A percentile compares a stretch with the other conserved stretches of the same genome.
Conservation (phyloP, 2,797 vertebrate genomes). For the Poecilia gillii region DNA sequence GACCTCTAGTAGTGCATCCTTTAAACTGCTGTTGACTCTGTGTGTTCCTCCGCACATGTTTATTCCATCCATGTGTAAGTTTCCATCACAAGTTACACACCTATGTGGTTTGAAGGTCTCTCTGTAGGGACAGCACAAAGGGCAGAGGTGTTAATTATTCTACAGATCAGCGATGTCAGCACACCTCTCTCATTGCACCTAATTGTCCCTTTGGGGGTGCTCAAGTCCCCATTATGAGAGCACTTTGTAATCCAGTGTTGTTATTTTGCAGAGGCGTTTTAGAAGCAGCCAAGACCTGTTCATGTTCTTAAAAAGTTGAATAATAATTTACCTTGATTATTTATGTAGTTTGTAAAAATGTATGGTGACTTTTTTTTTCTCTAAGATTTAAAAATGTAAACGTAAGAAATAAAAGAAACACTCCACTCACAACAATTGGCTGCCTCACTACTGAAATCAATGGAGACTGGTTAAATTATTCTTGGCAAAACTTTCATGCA, state of each 20-base stretch:
- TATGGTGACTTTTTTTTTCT: neutral
- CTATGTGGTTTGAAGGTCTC: constrained; percentile 55
- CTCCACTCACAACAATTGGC: constrained; percentile 2
- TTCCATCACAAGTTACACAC: constrained; percentile 60
- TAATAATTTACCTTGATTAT: constrained; percentile 3
- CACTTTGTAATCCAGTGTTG: constrained; percentile 63
- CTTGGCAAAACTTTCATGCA: constrained; percentile 33
- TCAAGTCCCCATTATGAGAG: constrained; percentile 74
- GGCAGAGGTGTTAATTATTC: constrained; percentile 84
- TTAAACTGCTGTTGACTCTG: neutral
- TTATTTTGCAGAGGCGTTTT: constrained; percentile 46
- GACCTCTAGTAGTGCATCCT: neutral
- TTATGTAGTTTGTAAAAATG: neutral
- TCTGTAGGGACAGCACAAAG: constrained; percentile 73
- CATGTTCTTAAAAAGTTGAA: constrained; percentile 4
- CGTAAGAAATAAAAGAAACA: constrained; percentile 8
- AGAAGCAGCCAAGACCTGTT: constrained; percentile 29
- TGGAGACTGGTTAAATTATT: constrained; percentile 23
- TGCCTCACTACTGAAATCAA: constrained; percentile 17
- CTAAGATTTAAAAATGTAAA: constrained; percentile 5
- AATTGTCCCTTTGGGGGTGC: constrained; percentile 77
- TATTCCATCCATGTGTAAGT: constrained; percentile 50
- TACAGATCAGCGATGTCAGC: constrained; percentile 79
- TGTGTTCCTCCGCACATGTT: constrained; percentile 27
- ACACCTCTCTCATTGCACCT: constrained; percentile 79